Percentiles rank a stretch among this genome's conserved stretches.
Evolutionary conservation across 2,797 vertebrate species (phyloP).

Genomic region (Echiichthys vipera): DNA sequence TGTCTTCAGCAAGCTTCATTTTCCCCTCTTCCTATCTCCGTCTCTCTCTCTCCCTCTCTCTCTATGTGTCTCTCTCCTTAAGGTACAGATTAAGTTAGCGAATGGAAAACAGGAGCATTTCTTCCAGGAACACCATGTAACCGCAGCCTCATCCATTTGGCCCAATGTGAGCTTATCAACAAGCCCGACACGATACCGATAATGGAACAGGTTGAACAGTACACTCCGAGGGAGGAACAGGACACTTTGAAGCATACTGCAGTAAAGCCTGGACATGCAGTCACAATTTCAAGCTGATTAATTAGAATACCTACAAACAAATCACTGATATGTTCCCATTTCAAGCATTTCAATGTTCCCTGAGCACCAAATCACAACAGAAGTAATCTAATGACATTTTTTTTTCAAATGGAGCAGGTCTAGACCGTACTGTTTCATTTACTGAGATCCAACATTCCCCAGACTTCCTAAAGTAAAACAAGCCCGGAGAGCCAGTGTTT

Average conservation of each 20-base stretch:
- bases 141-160: conserved; percentile 14
- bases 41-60: neutral
- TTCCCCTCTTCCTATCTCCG: conserved; percentile 16
- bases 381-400: no score
- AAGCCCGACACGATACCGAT: conserved; percentile 16
- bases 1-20: conserved; percentile 45
- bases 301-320: conserved; percentile 25
- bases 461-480: conserved; percentile 24
- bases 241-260: conserved; percentile 20
- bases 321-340: conserved; percentile 14
- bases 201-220: conserved; percentile 35
- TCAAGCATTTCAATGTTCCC: no score
- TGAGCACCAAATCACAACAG: no score
- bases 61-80: conserved; percentile 19
- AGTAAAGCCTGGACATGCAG: conserved; percentile 23
- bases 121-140: conserved; percentile 54
- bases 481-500: neutral
- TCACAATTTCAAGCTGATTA: conserved; percentile 5
- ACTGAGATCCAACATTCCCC: no score
- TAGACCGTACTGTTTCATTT: no score
- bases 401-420: no score
- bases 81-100: conserved; percentile 38
- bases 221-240: conserved; percentile 22
- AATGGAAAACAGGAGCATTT: conserved; percentile 29
- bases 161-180: conserved; percentile 41